Conservation (phyloP, 2,797 vertebrate genomes). For the Lepidocolaptes lacrymiger region DNA sequence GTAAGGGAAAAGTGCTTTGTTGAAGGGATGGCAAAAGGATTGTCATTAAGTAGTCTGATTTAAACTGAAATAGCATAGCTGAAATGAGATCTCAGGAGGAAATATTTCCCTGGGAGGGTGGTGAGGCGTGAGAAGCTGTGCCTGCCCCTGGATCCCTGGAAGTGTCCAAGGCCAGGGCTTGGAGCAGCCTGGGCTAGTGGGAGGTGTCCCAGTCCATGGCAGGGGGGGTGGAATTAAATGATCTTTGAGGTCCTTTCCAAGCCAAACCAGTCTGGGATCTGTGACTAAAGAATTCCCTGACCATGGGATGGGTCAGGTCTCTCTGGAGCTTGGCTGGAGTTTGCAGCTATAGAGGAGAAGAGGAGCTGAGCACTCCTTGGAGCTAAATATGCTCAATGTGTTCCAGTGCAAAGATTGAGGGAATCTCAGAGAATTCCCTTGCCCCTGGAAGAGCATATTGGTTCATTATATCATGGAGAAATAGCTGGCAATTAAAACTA, state of each 20-base stretch:
- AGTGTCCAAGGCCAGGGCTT: not conserved
- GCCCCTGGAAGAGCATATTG: not conserved
- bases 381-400: not conserved
- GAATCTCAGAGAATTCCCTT: not conserved
- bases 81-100: not conserved
- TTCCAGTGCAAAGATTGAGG: not conserved
- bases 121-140: not conserved
- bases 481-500: not conserved
- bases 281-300: not conserved
- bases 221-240: not conserved
- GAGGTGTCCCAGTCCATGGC: not conserved
- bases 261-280: not conserved
- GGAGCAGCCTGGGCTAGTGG: not conserved
- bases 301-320: not conserved
- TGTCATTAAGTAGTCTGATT: not conserved
- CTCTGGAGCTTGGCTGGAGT: not conserved
- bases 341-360: not conserved
- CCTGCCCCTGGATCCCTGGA: not conserved
- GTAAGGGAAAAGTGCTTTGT: not conserved
- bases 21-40: not conserved
- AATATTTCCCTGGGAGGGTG: not conserved
- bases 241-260: not conserved
- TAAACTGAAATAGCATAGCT: not conserved
- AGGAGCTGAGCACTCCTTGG: not conserved
- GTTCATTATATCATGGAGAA: not conserved